These are phyloP conservation scores for Leptopilina drosophilae DNA, from an alignment of 2,888 invertebrate species.

Conservation along the genomic window DNA sequence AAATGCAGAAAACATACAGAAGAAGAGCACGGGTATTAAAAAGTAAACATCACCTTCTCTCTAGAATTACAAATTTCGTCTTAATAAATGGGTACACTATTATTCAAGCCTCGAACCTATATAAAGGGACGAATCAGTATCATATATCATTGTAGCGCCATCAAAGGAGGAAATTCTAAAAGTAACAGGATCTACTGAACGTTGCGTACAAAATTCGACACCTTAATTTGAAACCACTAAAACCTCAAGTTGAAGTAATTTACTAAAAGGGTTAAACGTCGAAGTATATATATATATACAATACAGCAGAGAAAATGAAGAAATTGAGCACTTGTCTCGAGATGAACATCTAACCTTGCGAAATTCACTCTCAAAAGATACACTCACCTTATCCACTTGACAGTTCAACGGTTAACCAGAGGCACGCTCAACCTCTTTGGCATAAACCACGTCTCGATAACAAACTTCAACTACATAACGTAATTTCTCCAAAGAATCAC, in stretches of 20 bases:
- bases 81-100: background rate
- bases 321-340: slow-evolving; percentile 23
- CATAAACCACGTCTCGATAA: slow-evolving; percentile 16
- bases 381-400: slow-evolving; percentile 15
- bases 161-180: slow-evolving; percentile 21
- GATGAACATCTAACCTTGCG: slow-evolving; percentile 12
- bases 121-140: background rate
- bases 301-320: background rate
- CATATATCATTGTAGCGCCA: background rate
- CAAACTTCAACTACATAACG: slow-evolving; percentile 11
- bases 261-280: slow-evolving; percentile 28
- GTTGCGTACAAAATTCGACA: slow-evolving; percentile 20
- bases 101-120: background rate
- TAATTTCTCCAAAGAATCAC: slow-evolving; percentile 30
- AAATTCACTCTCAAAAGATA: slow-evolving; percentile 12
- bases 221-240: slow-evolving; percentile 36
- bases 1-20: no score
- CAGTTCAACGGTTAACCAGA: slow-evolving; percentile 21
- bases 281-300: background rate
- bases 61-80: slow-evolving; percentile 1
- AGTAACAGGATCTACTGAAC: slow-evolving; percentile 15
- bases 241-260: slow-evolving; percentile 10
- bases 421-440: slow-evolving; percentile 6
- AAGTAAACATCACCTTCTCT: no score
- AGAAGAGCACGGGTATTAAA: no score